Evolutionary conservation across 2,797 vertebrate species (phyloP), one percentile per base, ranked within the genome.

Genomic region (Peromyscus attwateri): DNA sequence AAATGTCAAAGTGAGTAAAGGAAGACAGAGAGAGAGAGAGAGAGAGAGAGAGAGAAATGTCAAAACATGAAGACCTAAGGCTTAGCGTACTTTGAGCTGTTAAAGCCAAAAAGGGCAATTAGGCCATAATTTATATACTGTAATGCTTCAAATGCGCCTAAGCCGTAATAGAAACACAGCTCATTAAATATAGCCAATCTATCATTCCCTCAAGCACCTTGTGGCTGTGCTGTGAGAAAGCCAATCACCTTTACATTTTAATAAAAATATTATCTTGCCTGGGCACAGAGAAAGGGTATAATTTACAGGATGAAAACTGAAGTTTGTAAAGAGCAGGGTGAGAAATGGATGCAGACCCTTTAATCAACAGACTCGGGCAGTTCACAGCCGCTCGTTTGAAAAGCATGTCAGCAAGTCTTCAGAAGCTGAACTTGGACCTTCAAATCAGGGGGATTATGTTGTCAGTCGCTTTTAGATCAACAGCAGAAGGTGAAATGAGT

Each of bases 361-460:
- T 96, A 97, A 95, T 52, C 95, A 97, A 70, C 76, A 94, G 88
- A 95, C 70, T 66, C 46, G 60, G 12, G 14, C 85, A 94, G 93
- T 97, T 98, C 82, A 87, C 82, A 92, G 92, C 81, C 92, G 91
- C 92, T 95, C 94, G 79, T 97, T 95, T 95, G 91, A 66, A 94
- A 95, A 98, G 96, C 19, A 52, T 97, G 97, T 98, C 98, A 98
- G 96, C 98, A 98, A 96, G 97, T 98, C 92, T 98, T 97, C 93
- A 97, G 97, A 95, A 97, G 95, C 75, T 96, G 88, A 91, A 83
- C 64, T 96, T 97, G 96, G 96, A 96, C 81, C 95, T 96, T 97
- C 94, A 98, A 98, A 98, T 97, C 81, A 97, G 85, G 85, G 92
- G 97, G 97, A 98, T 98, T 98, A 98, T 97, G 96, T 95, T 98